Percentiles rank a stretch among this genome's conserved stretches.
These are phyloP conservation scores for Novumbra hubbsi DNA, from an alignment of 2,797 vertebrate genomes.

Conservation along the genomic window DNA sequence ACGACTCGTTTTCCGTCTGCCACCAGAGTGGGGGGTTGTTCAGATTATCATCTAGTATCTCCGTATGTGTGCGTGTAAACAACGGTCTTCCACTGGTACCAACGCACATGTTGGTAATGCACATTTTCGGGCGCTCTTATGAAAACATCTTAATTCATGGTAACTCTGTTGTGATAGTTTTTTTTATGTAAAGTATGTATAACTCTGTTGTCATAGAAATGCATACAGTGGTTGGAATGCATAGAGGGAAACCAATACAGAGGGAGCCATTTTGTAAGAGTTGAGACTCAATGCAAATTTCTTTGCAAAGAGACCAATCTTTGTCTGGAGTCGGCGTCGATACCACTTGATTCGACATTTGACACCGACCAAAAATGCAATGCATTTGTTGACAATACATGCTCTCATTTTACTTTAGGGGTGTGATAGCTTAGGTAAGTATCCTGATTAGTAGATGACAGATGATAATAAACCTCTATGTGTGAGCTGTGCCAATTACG, in stretches of 20 bases:
- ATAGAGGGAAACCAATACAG: no score
- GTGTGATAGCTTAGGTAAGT: conserved; percentile 11
- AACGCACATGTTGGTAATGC: background rate
- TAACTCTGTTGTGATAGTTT: no score
- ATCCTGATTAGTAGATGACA: conserved; percentile 9
- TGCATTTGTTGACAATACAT: background rate
- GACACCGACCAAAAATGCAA: background rate
- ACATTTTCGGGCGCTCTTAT: background rate
- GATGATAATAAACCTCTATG: conserved; percentile 9
- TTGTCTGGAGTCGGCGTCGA: no score
- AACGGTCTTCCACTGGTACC: background rate
- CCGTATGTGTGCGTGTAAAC: conserved; percentile 6
- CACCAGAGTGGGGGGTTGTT: background rate
- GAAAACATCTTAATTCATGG: no score
- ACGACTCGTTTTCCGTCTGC: conserved; percentile 2
- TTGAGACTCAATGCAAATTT: no score
- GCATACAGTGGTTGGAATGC: no score
- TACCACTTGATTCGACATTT: background rate
- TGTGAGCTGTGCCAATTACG: conserved; percentile 16
- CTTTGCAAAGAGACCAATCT: no score
- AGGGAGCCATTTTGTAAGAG: no score
- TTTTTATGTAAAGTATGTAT: no score
- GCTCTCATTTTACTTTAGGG: conserved; percentile 8
- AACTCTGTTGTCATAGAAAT: no score
- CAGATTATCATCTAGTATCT: background rate